These are phyloP conservation scores for Paedocypris micromegethes DNA, from an alignment of 2,797 vertebrate genomes.

Conservation along the genomic window DNA sequence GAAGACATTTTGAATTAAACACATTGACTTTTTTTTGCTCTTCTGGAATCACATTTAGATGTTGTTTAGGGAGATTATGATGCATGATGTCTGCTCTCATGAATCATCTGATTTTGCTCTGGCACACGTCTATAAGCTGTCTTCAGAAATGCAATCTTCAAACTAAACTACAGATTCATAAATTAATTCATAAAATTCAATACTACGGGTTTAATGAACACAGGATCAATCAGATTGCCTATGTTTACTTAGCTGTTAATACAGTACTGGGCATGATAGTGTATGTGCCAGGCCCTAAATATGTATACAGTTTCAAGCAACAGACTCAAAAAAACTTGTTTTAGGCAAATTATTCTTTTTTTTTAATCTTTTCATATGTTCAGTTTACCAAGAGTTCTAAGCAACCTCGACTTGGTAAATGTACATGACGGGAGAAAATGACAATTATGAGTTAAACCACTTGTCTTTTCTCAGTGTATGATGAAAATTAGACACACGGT, in stretches of 20 bases:
- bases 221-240: constrained; percentile 4
- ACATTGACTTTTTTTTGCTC: not conserved
- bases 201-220: too few species aligned
- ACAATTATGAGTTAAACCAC: constrained; percentile 12
- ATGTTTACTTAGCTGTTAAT: constrained; percentile 24
- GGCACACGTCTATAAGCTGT: too few species aligned
- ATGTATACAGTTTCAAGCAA: constrained; percentile 14
- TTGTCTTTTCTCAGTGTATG: constrained; percentile 24
- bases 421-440: constrained; percentile 18
- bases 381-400: constrained; percentile 32
- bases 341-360: not conserved
- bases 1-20: constrained; percentile 8
- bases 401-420: constrained; percentile 24
- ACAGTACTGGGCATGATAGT: not conserved
- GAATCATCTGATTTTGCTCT: too few species aligned
- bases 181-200: too few species aligned
- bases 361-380: constrained; percentile 42
- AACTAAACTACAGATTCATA: not conserved
- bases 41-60: not conserved
- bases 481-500: constrained; percentile 40
- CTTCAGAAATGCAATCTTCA: too few species aligned
- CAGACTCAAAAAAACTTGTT: constrained; percentile 30
- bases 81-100: too few species aligned
- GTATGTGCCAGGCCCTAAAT: constrained; percentile 9
- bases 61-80: constrained; percentile 3